Evolutionary conservation across 2,888 invertebrate species (phyloP).

Genomic region (Teleogryllus oceanicus): DNA sequence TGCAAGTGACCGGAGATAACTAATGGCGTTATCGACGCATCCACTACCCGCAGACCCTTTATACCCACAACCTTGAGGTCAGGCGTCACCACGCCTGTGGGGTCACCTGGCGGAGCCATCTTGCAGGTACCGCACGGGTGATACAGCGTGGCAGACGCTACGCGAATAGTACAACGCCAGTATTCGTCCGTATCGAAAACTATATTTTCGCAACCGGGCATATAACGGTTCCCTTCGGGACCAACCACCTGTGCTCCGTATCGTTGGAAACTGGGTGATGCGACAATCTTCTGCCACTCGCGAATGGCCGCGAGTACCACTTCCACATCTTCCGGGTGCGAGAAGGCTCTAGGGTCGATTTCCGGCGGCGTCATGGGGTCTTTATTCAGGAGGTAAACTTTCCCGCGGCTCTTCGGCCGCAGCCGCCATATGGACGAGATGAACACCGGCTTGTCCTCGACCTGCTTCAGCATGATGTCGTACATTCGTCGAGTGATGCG

Average conservation of each 20-base stretch:
- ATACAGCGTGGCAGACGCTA: background rate
- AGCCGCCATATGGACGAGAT: background rate
- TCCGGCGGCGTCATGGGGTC: background rate
- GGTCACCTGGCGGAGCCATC: background rate
- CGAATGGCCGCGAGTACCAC: background rate
- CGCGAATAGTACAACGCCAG: background rate
- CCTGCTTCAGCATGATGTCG: background rate
- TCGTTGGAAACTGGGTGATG: background rate
- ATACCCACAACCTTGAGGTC: background rate
- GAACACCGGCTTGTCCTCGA: background rate
- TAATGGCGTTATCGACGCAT: background rate
- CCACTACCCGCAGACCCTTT: background rate
- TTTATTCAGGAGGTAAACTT: background rate
- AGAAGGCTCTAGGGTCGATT: background rate
- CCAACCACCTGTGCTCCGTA: background rate
- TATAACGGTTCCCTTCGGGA: background rate
- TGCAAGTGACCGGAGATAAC: background rate
- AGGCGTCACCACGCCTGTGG: background rate
- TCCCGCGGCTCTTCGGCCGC: background rate
- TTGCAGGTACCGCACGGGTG: background rate
- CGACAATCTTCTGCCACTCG: background rate
- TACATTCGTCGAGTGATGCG: background rate
- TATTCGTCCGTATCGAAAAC: background rate
- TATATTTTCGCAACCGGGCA: background rate
- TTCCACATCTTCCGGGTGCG: background rate